Conservation (phyloP, 2,888 invertebrate genomes). For the Coremacera marginata region DNA sequence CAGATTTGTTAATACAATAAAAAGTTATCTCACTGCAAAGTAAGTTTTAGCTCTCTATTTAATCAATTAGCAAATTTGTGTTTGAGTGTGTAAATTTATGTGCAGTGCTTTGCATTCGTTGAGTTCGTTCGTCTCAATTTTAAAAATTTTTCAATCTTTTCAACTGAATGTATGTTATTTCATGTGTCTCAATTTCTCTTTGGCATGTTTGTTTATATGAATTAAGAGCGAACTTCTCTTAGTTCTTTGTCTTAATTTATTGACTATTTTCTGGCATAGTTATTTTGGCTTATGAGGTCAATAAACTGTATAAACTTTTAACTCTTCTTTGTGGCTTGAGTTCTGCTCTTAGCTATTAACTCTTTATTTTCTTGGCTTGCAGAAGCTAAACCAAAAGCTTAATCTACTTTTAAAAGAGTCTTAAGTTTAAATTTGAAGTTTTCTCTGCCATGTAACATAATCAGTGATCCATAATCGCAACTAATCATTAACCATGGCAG, state of each 20-base stretch:
- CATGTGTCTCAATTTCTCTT: background rate
- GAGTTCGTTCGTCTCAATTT: background rate
- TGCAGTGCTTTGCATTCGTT: too few relatives aligned
- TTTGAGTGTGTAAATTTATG: too few relatives aligned
- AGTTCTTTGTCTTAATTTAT: background rate
- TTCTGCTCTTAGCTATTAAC: background rate
- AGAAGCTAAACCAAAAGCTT: background rate
- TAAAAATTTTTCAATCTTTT: too few relatives aligned
- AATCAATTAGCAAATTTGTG: too few relatives aligned
- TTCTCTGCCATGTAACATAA: background rate
- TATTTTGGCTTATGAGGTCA: slow-evolving; percentile 42
- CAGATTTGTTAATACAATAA: background rate
- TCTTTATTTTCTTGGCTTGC: background rate
- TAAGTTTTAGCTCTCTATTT: background rate
- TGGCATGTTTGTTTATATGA: background rate
- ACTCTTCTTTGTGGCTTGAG: background rate
- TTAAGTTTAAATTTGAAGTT: background rate
- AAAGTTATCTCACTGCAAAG: background rate
- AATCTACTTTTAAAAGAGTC: background rate
- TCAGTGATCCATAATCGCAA: too few relatives aligned
- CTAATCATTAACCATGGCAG: too few relatives aligned
- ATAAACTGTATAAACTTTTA: slow-evolving; percentile 41
- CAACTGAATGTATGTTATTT: too few relatives aligned
- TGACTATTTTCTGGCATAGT: background rate
- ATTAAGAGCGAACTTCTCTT: background rate